A percentile compares a stretch with the other conserved stretches of the same genome.
phyloP scores from a whole-genome alignment of 1,140 invertebrate species.

The Formica exsecta region DNA sequence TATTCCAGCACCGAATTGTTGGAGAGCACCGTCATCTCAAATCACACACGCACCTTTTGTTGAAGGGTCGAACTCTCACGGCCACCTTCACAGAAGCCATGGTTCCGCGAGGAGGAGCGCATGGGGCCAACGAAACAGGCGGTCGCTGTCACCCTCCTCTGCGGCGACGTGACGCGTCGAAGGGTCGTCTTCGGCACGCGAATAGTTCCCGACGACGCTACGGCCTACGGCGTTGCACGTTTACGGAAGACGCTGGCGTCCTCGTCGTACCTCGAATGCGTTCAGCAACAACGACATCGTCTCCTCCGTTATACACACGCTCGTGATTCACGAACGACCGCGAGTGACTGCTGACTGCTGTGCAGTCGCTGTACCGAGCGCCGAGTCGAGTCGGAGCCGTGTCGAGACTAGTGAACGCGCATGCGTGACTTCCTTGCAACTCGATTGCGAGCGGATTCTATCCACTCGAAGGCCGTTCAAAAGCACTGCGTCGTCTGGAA shows the following conservation, averaged over 20 bases:
- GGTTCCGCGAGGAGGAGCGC: slow-evolving; percentile 70
- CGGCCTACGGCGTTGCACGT: not conserved
- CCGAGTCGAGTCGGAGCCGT: not conserved
- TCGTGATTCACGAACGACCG: slow-evolving; percentile 67
- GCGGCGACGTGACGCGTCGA: not conserved
- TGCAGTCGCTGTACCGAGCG: not conserved
- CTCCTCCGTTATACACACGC: slow-evolving; percentile 9
- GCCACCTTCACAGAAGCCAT: slow-evolving; percentile 94
- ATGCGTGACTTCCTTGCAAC: too few species aligned
- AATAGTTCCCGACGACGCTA: not conserved
- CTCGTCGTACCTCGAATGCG: slow-evolving; percentile 60
- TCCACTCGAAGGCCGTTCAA: too few species aligned
- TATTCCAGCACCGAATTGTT: not conserved
- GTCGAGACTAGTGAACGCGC: not conserved
- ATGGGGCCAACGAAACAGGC: slow-evolving; percentile 65
- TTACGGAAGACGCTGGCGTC: slow-evolving; percentile 52
- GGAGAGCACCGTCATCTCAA: slow-evolving; percentile 25
- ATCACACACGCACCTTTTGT: slow-evolving; percentile 89
- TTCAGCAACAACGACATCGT: slow-evolving; percentile 69
- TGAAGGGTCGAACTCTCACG: slow-evolving; percentile 93
- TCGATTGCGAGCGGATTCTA: too few species aligned
- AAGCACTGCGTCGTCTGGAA: too few species aligned
- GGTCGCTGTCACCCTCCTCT: slow-evolving; percentile 10
- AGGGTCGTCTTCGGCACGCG: not conserved
- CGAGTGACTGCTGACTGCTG: slow-evolving; percentile 32